These are phyloP conservation scores for Papio anubis DNA, from an alignment of 2,113 vertebrate species.

Conservation along the genomic window DNA sequence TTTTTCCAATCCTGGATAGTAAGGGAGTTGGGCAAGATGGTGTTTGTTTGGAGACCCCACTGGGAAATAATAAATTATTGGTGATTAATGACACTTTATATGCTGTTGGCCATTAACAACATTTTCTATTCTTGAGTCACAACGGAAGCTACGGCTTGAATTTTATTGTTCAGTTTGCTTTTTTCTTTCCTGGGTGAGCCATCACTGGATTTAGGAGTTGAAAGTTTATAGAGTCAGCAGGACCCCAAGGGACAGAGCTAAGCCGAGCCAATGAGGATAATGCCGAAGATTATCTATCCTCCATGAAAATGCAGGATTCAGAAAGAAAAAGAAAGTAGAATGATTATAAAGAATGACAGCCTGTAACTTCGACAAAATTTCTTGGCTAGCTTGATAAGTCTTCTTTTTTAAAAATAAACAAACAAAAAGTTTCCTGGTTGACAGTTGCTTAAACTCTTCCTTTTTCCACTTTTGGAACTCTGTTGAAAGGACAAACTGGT, in stretches of 20 bases:
- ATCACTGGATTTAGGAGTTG: constrained; percentile 80
- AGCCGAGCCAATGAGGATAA: constrained; percentile 72
- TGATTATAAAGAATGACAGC: constrained; percentile 80
- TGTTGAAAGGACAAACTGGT: constrained; percentile 74
- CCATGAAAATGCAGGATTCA: constrained; percentile 79
- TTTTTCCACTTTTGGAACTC: constrained; percentile 77
- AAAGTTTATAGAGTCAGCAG: constrained; percentile 82
- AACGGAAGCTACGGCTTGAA: constrained; percentile 82
- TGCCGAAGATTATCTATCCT: constrained; percentile 82
- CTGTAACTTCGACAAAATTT: constrained; percentile 83
- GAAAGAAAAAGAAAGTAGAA: constrained; percentile 39
- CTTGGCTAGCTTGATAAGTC: constrained; percentile 75
- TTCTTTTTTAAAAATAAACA: constrained; percentile 79
- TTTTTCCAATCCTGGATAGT: constrained; percentile 49
- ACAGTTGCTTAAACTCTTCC: constrained; percentile 79
- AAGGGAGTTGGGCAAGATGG: constrained; percentile 69
- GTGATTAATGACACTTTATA: constrained; percentile 83
- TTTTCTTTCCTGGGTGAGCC: constrained; percentile 82
- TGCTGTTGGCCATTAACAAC: constrained; percentile 82
- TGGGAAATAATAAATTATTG: constrained; percentile 78
- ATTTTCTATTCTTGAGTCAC: constrained; percentile 84
- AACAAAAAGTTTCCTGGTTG: constrained; percentile 84
- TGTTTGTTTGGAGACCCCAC: constrained; percentile 58
- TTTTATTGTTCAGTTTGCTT: constrained; percentile 80
- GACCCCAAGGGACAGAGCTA: constrained; percentile 78